Evolutionary conservation across 2,113 vertebrate species (phyloP).

Genomic region (Podilymbus podiceps): DNA sequence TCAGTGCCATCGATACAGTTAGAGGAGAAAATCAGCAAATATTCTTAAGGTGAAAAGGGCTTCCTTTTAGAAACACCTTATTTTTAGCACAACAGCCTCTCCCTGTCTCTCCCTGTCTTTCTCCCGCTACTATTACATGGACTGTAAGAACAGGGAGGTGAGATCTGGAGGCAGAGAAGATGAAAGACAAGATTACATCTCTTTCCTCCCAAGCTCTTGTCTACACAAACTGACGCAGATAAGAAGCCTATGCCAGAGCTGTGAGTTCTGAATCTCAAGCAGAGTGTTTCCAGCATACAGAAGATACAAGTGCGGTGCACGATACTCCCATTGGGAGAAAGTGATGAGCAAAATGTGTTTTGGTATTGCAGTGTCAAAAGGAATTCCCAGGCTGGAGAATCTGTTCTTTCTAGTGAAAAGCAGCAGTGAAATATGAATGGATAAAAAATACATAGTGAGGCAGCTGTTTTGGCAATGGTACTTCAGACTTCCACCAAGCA

Average conservation of each 20-base stretch:
- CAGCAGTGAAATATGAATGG: background rate
- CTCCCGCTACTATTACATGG: background rate
- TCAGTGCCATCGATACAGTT: background rate
- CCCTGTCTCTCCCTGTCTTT: background rate
- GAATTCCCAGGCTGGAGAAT: background rate
- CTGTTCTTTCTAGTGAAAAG: background rate
- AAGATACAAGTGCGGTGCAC: accelerated
- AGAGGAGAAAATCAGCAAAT: background rate
- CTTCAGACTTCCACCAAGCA: background rate
- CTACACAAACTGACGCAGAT: background rate
- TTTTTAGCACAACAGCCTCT: background rate
- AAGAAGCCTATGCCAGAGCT: background rate
- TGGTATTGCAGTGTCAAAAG: background rate
- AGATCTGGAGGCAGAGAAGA: background rate
- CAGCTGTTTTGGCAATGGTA: background rate
- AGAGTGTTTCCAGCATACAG: background rate
- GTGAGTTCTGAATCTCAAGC: background rate
- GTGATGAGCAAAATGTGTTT: background rate
- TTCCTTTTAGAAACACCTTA: background rate
- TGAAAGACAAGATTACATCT: background rate
- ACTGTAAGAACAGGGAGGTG: background rate
- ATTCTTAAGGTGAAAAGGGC: background rate
- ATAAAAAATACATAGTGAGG: background rate
- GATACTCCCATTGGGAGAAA: background rate
- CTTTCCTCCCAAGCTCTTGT: background rate